Percentiles rank a stretch among this genome's conserved stretches.
Conservation (phyloP, 2,888 invertebrate genomes). For the Megaustenia siamemsis region DNA sequence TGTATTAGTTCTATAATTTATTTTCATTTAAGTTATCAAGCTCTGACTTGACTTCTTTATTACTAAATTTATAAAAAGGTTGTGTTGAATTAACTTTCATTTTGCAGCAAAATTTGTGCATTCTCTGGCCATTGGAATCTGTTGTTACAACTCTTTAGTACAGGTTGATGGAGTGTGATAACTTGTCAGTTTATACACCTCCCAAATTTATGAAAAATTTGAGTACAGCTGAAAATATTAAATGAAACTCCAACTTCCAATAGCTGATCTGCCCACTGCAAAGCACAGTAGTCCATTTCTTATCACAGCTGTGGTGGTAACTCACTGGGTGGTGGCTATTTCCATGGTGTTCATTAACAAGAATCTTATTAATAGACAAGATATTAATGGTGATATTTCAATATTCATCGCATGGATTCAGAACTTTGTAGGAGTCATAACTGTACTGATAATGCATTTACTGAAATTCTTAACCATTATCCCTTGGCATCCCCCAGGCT, state of each 20-base stretch:
- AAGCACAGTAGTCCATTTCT: constrained; percentile 36
- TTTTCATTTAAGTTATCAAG: too few species aligned
- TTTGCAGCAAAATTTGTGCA: too few species aligned
- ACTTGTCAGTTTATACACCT: too few species aligned
- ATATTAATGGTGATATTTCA: constrained; percentile 66
- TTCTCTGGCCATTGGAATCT: too few species aligned
- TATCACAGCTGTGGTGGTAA: constrained; percentile 66
- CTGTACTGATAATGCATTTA: constrained; percentile 64
- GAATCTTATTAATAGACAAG: constrained; percentile 82
- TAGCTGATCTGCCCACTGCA: background rate
- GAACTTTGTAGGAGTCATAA: constrained; percentile 71
- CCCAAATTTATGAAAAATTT: too few species aligned
- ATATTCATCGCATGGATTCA: constrained; percentile 79
- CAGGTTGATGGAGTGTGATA: too few species aligned
- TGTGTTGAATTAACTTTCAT: too few species aligned
- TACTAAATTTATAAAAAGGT: too few species aligned
- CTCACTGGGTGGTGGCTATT: constrained; percentile 90
- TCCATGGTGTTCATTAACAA: constrained; percentile 97
- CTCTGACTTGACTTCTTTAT: too few species aligned
- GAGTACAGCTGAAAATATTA: too few species aligned
- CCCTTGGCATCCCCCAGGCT: background rate
- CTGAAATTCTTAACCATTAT: constrained; percentile 55
- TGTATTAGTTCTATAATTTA: too few species aligned
- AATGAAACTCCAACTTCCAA: background rate
- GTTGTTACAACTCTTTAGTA: too few species aligned